phyloP scores from a whole-genome alignment of 2,888 invertebrate species.

The Euclidia mi region DNA sequence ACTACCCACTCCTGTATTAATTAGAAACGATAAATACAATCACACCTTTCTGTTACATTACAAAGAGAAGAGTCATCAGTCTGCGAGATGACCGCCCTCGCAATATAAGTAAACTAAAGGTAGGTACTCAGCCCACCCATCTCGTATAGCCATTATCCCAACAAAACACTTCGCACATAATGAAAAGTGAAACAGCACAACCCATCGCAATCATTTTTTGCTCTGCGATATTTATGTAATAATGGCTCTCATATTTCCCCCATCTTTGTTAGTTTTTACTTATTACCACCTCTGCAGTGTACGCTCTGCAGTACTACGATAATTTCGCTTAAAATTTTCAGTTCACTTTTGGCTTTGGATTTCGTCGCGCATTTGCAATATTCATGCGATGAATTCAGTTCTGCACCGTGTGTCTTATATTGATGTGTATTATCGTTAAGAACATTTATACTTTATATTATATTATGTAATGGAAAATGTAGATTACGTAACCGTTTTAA shows the following conservation, averaged over 20 bases:
- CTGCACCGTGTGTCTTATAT: constrained; percentile 48
- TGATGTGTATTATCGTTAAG: constrained; percentile 27
- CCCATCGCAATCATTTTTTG: constrained; percentile 57
- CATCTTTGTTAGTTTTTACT: constrained; percentile 79
- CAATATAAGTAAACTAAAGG: no score
- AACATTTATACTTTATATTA: background rate
- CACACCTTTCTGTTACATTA: no score
- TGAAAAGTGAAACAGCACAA: constrained; percentile 21
- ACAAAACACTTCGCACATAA: constrained; percentile 11
- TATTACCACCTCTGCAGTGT: constrained; percentile 60
- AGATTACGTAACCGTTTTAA: no score
- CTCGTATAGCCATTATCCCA: constrained; percentile 3
- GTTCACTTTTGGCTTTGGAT: constrained; percentile 68
- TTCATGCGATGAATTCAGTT: constrained; percentile 69
- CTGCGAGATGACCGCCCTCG: no score
- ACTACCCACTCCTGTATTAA: no score
- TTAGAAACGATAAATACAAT: no score
- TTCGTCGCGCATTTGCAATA: constrained; percentile 67
- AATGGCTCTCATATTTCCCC: constrained; percentile 78
- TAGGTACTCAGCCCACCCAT: background rate
- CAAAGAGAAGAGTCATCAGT: no score
- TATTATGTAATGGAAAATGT: no score
- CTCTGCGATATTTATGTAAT: constrained; percentile 76
- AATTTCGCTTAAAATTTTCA: constrained; percentile 80
- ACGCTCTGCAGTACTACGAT: constrained; percentile 73